These are phyloP conservation scores for Nanger granti DNA, from an alignment of 2,113 vertebrate species.

Conservation along the genomic window DNA sequence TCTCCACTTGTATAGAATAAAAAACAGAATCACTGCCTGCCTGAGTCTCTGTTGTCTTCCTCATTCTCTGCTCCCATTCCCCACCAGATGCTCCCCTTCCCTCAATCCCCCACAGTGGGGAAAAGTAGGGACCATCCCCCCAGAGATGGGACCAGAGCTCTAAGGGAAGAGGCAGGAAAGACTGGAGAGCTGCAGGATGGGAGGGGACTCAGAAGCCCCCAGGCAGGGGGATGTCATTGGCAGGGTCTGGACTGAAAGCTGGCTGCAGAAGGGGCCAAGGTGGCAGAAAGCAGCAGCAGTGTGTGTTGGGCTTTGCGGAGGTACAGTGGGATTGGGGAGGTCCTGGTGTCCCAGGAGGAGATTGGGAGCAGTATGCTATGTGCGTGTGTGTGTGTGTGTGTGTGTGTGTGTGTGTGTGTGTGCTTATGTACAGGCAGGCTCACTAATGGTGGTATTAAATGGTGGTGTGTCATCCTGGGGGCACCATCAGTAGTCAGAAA, in stretches of 20 bases:
- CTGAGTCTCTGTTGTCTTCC: constrained; percentile 15
- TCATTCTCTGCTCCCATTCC: neutral
- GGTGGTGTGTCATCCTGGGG: neutral
- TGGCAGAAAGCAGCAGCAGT: neutral
- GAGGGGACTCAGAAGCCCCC: neutral
- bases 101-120: neutral
- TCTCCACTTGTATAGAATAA: constrained; percentile 71
- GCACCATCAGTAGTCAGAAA: neutral
- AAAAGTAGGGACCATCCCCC: neutral
- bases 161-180: neutral
- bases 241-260: neutral
- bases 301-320: neutral
- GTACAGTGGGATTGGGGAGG: neutral
- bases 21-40: constrained; percentile 53
- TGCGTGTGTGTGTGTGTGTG: neutral
- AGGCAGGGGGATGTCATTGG: neutral
- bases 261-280: neutral
- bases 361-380: neutral
- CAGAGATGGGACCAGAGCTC: neutral
- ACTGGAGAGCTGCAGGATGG: neutral
- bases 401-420: neutral
- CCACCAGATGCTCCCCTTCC: constrained; percentile 20
- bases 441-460: neutral
- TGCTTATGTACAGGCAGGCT: neutral
- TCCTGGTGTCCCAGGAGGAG: neutral